phyloP scores from a whole-genome alignment of 2,797 vertebrate species.

The Masticophis lateralis region DNA sequence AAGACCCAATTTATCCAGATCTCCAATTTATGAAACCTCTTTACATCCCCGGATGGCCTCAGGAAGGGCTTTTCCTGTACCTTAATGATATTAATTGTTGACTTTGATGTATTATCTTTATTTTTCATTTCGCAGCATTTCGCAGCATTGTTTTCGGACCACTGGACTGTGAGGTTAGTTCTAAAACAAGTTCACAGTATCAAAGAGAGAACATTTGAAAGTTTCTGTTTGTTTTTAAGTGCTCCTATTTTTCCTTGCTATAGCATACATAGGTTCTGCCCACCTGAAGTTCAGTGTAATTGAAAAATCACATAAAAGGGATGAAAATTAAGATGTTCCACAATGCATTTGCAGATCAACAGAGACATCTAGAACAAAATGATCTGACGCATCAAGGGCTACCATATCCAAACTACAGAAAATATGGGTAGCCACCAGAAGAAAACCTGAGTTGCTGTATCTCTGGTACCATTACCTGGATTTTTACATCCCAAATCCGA shows the following conservation, averaged over 20 bases:
- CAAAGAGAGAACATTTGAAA: neutral
- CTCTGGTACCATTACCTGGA: neutral
- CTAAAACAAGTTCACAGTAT: neutral
- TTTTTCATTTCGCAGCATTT: neutral
- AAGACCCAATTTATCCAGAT: slow-evolving; percentile 10
- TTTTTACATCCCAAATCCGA: neutral
- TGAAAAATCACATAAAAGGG: neutral
- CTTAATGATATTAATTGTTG: neutral
- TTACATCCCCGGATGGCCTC: neutral
- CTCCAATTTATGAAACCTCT: slow-evolving; percentile 21
- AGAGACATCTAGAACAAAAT: neutral
- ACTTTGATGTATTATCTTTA: slow-evolving; percentile 6
- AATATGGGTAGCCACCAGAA: neutral
- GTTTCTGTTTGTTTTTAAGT: neutral
- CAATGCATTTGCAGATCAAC: neutral
- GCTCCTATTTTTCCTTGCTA: neutral
- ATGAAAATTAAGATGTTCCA: neutral
- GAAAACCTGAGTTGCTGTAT: neutral
- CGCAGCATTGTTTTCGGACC: neutral
- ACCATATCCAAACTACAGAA: neutral
- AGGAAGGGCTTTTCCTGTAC: neutral
- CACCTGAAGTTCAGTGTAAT: neutral
- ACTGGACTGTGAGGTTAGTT: neutral
- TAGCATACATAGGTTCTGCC: neutral
- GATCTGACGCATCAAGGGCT: neutral